Conservation (phyloP, 92 coral and sea anemone genomes). For the Actinostola sp. region DNA sequence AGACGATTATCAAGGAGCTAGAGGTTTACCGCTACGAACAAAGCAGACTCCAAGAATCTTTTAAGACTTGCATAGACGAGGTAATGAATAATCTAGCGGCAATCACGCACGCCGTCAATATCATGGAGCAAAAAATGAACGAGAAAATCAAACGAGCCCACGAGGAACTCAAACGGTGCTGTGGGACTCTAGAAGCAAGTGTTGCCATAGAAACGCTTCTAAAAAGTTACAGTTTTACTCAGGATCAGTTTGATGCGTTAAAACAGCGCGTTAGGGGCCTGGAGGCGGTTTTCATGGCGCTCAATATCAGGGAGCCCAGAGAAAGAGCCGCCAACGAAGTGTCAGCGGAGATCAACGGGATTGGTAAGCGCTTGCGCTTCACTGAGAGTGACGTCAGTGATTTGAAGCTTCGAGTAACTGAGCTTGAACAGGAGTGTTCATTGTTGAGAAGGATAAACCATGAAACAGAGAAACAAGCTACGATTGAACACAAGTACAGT, state of each 20-base stretch:
- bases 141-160: conserved; percentile 13
- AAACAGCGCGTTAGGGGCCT: conserved; percentile 32
- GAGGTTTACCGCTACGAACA: conserved; percentile 32
- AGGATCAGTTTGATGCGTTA: conserved; percentile 30
- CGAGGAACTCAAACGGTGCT: conserved; percentile 19
- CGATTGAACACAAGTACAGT: too few relatives aligned
- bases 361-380: conserved; percentile 14
- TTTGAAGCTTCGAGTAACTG: conserved; percentile 26
- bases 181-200: conserved; percentile 1
- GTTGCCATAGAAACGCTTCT: conserved; percentile 6
- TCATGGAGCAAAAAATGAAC: conserved; percentile 12
- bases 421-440: conserved; percentile 27
- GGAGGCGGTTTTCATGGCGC: conserved; percentile 19
- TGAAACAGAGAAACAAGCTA: neutral
- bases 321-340: conserved; percentile 23
- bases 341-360: conserved; percentile 26
- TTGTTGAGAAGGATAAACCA: conserved; percentile 23
- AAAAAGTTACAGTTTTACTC: conserved; percentile 20
- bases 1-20: conserved; percentile 38
- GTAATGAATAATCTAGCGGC: conserved; percentile 16
- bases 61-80: conserved; percentile 19
- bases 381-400: conserved; percentile 39
- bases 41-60: conserved; percentile 17
- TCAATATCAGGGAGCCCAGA: conserved; percentile 20
- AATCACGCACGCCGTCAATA: conserved; percentile 18